Evolutionary conservation across 2,888 invertebrate species (phyloP).

Genomic region (Hartigia nigra): DNA sequence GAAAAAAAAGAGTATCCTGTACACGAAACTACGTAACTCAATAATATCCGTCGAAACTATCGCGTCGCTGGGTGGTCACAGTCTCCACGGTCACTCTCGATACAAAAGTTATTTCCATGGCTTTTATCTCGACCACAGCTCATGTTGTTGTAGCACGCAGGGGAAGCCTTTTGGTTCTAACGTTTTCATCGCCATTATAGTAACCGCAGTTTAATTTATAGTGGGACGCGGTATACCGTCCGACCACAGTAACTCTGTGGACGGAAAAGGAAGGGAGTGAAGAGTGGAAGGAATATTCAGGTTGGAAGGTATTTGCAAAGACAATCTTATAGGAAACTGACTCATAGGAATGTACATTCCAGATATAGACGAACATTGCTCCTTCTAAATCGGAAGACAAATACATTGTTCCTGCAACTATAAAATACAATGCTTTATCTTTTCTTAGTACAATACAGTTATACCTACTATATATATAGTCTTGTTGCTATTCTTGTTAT

Average conservation of each 20-base stretch:
- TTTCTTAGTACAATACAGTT: background rate
- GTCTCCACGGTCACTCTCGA: background rate
- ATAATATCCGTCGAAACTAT: background rate
- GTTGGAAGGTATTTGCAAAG: background rate
- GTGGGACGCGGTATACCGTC: constrained; percentile 1
- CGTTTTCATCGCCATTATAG: constrained; percentile 42
- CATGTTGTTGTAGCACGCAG: background rate
- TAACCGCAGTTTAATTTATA: constrained; percentile 44
- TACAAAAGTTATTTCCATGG: background rate
- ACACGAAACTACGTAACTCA: background rate
- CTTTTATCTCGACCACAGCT: background rate
- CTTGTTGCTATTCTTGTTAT: background rate
- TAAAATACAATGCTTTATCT: background rate
- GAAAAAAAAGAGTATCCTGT: background rate
- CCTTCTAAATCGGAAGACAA: constrained; percentile 43
- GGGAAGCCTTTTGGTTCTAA: constrained; percentile 27
- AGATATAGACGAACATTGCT: background rate
- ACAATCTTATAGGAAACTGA: background rate
- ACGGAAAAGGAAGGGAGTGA: constrained; percentile 3
- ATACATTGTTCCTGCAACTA: constrained; percentile 25
- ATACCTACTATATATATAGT: background rate
- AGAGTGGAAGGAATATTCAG: constrained; percentile 23
- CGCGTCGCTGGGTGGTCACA: background rate
- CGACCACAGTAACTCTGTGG: background rate
- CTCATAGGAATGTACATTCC: background rate